These are phyloP conservation scores for Discoglossus pictus DNA, from an alignment of 2,797 vertebrate genomes.

Conservation along the genomic window DNA sequence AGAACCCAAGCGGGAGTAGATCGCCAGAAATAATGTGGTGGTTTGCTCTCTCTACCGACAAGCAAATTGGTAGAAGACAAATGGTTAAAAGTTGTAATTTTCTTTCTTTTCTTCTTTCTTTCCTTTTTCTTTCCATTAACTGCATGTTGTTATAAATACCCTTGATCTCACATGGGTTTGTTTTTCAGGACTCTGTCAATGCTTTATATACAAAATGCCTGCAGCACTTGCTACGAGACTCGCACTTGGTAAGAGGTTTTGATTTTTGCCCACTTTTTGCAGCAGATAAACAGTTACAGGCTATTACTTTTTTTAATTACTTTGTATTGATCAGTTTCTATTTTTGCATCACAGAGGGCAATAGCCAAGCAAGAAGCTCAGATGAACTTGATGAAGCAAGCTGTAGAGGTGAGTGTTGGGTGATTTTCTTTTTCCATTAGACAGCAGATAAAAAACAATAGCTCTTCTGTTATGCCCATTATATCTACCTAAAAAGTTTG, in stretches of 20 bases:
- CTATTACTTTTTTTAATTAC: background rate
- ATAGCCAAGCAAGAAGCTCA: conserved; percentile 90
- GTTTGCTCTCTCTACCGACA: too few relatives aligned
- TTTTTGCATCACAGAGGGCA: conserved; percentile 75
- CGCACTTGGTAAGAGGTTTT: conserved; percentile 81
- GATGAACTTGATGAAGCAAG: conserved; percentile 94
- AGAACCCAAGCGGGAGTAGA: too few relatives aligned
- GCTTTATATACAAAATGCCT: conserved; percentile 94
- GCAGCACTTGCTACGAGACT: conserved; percentile 91
- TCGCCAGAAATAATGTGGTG: too few relatives aligned
- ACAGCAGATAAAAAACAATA: background rate
- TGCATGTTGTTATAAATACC: too few relatives aligned
- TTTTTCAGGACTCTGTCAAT: conserved; percentile 84
- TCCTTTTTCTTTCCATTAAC: too few relatives aligned
- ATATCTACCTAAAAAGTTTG: too few relatives aligned
- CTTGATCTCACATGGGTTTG: too few relatives aligned
- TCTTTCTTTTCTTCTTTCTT: too few relatives aligned
- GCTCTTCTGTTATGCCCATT: too few relatives aligned
- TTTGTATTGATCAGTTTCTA: background rate
- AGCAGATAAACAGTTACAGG: background rate
- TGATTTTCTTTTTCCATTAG: background rate
- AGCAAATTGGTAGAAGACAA: too few relatives aligned
- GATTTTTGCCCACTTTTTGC: background rate
- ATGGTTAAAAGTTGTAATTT: too few relatives aligned
- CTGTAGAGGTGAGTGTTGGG: conserved; percentile 84